Conservation (phyloP, 2,797 vertebrate species). For the Limnodromus scolopaceus region DNA sequence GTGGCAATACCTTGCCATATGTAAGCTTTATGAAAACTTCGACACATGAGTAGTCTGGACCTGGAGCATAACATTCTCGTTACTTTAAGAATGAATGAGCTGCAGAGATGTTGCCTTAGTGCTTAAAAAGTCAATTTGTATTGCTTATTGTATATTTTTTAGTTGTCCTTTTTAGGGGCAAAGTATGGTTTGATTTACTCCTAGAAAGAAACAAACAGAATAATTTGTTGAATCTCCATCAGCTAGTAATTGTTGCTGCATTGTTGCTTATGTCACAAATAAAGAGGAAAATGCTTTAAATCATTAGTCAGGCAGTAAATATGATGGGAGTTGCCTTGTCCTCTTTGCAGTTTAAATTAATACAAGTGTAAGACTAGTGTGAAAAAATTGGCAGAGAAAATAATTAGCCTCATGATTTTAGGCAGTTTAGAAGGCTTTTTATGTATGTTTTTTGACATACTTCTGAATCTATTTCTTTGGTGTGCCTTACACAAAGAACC, state of each 20-base stretch:
- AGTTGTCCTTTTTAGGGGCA: not conserved
- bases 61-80: not conserved
- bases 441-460: not conserved
- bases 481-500: not conserved
- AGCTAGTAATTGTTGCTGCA: not conserved
- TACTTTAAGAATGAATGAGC: not conserved
- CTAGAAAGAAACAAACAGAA: not conserved
- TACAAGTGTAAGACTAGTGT: not conserved
- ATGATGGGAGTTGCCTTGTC: not conserved
- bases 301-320: not conserved
- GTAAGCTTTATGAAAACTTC: not conserved
- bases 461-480: not conserved
- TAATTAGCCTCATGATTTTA: not conserved
- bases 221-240: not conserved
- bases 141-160: not conserved
- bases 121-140: not conserved
- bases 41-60: not conserved
- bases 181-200: not conserved
- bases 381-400: not conserved
- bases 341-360: not conserved
- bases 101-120: not conserved
- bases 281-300: not conserved
- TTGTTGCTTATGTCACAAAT: not conserved
- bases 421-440: not conserved
- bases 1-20: not conserved